Base-by-base conservation (phyloP, 2,797 vertebrate genomes). In the Odontamblyopus lacepedii region DNA sequence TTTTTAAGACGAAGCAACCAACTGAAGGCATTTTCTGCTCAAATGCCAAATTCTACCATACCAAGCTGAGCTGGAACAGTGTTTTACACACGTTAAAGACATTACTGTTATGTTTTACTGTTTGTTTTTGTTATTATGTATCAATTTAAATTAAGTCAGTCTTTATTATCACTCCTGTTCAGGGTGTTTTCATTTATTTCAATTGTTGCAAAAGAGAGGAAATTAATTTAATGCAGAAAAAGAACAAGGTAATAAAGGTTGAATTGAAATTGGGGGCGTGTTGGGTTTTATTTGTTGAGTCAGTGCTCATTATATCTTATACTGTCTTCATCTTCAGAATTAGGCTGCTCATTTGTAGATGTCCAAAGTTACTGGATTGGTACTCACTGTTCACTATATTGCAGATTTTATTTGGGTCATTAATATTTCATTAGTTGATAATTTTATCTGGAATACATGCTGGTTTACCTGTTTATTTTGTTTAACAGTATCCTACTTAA, bases 201-300 rank as follows among this genome's bases (percentile, higher is more conserved):
- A 92, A 87, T 91, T 94, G 93, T 95, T 94, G 93, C 91, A 92
- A 91, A 91, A 83, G 85, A 93, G 90, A 90, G 81, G 90, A 92
- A 91, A 87, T 91, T 94, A 94, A 93, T 95, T 95, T 94, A 94
- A 93, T 89, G 85, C 85, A 79, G 90, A 91, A 92, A 69, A 94
- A 93, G 92, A 93, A 92, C 92, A 94, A 93, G 91, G 92, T 90
- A 93, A 95, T 95, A 95, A 95, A 95, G 92, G 90, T 94, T 94
- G 92, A 92, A 92, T 93, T 93, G 85, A 92, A 92, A 78, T 77
- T 51, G 74, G 78, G 23, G 61, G 70, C 73, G 71, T 77, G 5
- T 76, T 61, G 50, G 72, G 70, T 70, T 63, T 50, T 67, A n/a
- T 73, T 62, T 73, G 53, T 53, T 53, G 29, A 12, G 4, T 9